Evolutionary conservation across 2,888 invertebrate genomes (phyloP).

Genomic region (Ormyrus pomaceus): DNA sequence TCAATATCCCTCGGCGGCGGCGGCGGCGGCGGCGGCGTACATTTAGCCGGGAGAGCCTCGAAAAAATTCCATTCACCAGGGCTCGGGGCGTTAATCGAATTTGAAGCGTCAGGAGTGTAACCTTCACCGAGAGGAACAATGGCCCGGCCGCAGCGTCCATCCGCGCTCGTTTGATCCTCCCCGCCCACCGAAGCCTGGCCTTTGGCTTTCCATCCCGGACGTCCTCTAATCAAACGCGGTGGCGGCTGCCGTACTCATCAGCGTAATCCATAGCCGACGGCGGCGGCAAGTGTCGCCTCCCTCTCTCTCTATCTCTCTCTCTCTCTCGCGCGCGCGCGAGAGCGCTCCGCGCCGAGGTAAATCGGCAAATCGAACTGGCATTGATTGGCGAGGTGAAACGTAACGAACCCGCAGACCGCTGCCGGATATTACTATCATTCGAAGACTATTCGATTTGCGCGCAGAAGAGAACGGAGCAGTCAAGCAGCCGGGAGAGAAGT

Average conservation of each 20-base stretch:
- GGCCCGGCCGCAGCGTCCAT: too few species aligned
- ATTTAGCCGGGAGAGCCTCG: too few species aligned
- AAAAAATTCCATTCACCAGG: too few species aligned
- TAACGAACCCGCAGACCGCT: slow-evolving; percentile 61
- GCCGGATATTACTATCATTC: slow-evolving; percentile 71
- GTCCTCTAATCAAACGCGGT: slow-evolving; percentile 52
- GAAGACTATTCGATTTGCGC: slow-evolving; percentile 70
- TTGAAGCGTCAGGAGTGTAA: too few species aligned
- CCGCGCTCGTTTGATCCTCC: neutral
- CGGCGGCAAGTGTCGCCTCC: slow-evolving; percentile 8
- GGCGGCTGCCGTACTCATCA: slow-evolving; percentile 32
- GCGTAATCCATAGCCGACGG: slow-evolving; percentile 40
- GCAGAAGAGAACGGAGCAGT: slow-evolving; percentile 55
- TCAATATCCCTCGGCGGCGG: too few species aligned
- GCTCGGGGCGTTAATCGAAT: too few species aligned
- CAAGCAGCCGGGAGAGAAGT: slow-evolving; percentile 52
- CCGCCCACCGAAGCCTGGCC: too few species aligned
- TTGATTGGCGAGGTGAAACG: slow-evolving; percentile 61
- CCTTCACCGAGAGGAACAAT: too few species aligned
- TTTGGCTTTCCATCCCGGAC: neutral
- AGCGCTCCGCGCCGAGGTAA: slow-evolving; percentile 9
- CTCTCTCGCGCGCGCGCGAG: neutral
- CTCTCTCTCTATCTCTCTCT: too few species aligned
- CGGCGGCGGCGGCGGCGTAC: too few species aligned
- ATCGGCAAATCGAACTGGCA: slow-evolving; percentile 60